Conservation (phyloP, 2,113 vertebrate genomes). For the Piprites chloris region DNA sequence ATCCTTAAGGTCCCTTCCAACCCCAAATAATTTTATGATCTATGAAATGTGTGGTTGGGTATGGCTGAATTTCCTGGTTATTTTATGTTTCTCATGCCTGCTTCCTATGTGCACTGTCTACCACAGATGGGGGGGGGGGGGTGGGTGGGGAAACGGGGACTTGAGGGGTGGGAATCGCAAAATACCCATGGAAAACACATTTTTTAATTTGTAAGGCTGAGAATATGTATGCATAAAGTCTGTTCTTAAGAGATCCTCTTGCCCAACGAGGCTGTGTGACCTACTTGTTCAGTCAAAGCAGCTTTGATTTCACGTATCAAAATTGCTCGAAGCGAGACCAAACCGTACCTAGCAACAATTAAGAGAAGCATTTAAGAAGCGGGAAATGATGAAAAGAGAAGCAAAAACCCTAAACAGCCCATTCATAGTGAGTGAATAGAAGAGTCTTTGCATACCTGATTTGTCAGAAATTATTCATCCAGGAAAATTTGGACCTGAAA, state of each 20-base stretch:
- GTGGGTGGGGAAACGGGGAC: not conserved
- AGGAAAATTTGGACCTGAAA: not conserved
- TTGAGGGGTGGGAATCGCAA: not conserved
- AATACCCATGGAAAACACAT: not conserved
- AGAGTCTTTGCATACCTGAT: not conserved
- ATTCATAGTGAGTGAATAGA: not conserved
- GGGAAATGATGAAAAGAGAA: not conserved
- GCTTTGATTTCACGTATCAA: conserved; percentile 20
- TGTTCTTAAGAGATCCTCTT: not conserved
- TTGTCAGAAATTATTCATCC: conserved; percentile 25
- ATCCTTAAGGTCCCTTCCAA: not conserved
- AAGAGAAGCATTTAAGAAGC: conserved; percentile 24
- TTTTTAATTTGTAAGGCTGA: not conserved
- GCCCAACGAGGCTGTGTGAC: conserved; percentile 10
- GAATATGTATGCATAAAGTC: not conserved
- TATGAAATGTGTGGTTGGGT: not conserved
- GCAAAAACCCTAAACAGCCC: conserved; percentile 1
- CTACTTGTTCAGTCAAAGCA: conserved; percentile 58
- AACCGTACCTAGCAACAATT: conserved; percentile 35
- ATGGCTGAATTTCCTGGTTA: not conserved
- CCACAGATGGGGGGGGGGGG: not conserved
- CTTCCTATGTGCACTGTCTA: not conserved
- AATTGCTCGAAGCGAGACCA: not conserved
- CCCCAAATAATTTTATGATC: not conserved
- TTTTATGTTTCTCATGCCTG: fast-evolving